Base-by-base conservation (phyloP, 2,888 invertebrate genomes). In the Nowickia ferox region DNA sequence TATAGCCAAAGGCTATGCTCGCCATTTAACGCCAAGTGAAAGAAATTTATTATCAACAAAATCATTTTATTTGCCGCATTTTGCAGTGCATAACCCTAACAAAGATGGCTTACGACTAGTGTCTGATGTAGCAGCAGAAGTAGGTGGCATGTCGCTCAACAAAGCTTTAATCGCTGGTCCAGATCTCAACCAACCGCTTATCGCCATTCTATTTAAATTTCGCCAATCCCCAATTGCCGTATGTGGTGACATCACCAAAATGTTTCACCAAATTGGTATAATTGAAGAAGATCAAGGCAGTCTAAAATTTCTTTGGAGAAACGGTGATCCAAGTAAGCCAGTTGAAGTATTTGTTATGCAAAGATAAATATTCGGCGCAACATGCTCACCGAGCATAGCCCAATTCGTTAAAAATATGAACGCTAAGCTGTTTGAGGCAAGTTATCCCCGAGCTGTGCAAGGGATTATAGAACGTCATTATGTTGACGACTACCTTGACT, bases 331-430 rank as follows among this genome's bases (percentile, higher is more conserved):
- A 5, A 44, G 9, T 30, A 19, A 74, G 11, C 74, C 57, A 9
- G 22, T 74, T 10, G 44, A 79, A 2, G 30, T 22, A 17, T 74
- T 55, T 9, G 77, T 79, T 1, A 87, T 87, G 85, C 71, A 72
- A 30, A 44, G 81, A 46, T 51, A 87, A 40, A 84, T 76, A 9
- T 84, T 87, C 65, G 84, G 85, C 13, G 86, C 83, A 11, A 78
- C 66, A 0, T 87, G 84, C 59, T 87, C 84, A 13, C 80, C 85
- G 13, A 80, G 80, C 1, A 84, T 79, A 1, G 87, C 85, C 2
- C 79, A 88, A 55, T 89, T 86, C 69, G 84, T 90, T 0, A 89
- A 89, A 78, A 88, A 89, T 65, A 22, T 17, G 8, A 90, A 90
- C 46, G 90, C 90, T 0, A 38, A 78, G n/a, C n/a, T 48, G 10